A percentile compares a stretch with the other conserved stretches of the same genome.
Conservation (phyloP, 1,140 invertebrate species). For the Acromyrmex charruanus region DNA sequence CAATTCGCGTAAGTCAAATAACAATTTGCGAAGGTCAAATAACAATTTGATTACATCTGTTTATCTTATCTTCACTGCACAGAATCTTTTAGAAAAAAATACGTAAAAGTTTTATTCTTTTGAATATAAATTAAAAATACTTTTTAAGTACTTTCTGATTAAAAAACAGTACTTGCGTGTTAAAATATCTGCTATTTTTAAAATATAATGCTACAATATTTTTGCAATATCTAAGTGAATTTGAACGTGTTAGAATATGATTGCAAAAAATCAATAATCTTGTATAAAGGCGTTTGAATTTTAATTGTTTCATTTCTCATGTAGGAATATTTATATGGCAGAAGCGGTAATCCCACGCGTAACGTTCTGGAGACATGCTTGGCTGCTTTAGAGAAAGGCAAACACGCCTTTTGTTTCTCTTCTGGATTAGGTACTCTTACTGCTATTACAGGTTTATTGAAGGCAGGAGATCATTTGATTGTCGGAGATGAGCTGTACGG, state of each 20-base stretch:
- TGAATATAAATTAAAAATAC: background rate
- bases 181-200: too few relatives aligned
- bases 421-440: constrained; percentile 96
- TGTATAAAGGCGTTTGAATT: background rate
- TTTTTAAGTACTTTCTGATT: background rate
- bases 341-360: constrained; percentile 98
- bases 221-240: too few relatives aligned
- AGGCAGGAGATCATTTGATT: constrained; percentile 96
- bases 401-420: constrained; percentile 94
- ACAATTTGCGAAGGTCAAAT: background rate
- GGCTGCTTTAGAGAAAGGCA: constrained; percentile 95
- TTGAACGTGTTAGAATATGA: background rate
- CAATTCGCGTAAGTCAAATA: too few relatives aligned
- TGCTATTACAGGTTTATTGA: constrained; percentile 91
- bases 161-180: background rate
- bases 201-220: too few relatives aligned
- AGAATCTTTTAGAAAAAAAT: background rate
- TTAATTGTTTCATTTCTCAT: background rate
- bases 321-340: constrained; percentile 96
- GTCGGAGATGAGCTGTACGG: constrained; percentile 98
- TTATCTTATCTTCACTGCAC: background rate
- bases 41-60: background rate
- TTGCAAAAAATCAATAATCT: background rate
- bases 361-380: constrained; percentile 95
- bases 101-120: background rate